Percentiles rank a stretch among this genome's conserved stretches.
Evolutionary conservation across 1,140 invertebrate genomes (phyloP).

Genomic region (Calephelis nemesis): DNA sequence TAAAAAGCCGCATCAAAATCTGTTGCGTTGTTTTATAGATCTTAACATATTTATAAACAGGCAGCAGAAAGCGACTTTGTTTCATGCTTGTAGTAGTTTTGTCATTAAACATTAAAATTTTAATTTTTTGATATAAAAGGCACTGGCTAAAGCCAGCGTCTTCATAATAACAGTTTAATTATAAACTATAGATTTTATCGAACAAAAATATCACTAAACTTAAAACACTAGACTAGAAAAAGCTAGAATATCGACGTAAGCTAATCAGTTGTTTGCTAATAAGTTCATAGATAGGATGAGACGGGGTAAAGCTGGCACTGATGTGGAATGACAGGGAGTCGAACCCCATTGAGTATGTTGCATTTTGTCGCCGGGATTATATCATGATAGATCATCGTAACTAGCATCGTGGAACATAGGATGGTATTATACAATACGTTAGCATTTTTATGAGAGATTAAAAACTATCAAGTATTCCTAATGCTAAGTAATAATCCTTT

Average conservation of each 20-base stretch:
- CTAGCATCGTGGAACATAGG: constrained; percentile 31
- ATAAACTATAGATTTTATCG: not conserved
- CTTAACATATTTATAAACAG: too few relatives aligned
- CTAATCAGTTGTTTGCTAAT: constrained; percentile 31
- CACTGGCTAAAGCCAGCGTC: too few relatives aligned
- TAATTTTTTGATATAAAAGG: too few relatives aligned
- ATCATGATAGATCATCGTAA: constrained; percentile 35
- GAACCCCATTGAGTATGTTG: not conserved
- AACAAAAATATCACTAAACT: not conserved
- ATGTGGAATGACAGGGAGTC: constrained; percentile 37
- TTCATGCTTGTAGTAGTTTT: too few relatives aligned
- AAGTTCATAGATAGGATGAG: constrained; percentile 38
- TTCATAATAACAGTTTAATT: too few relatives aligned
- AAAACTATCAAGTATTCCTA: too few relatives aligned
- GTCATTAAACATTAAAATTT: too few relatives aligned
- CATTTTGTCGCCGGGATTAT: constrained; percentile 47
- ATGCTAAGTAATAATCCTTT: too few relatives aligned
- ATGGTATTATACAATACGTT: constrained; percentile 28
- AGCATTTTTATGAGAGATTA: not conserved
- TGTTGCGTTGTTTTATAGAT: too few relatives aligned
- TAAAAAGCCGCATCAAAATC: too few relatives aligned
- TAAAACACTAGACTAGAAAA: not conserved
- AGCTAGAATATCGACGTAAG: not conserved
- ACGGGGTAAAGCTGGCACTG: constrained; percentile 34
- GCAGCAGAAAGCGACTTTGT: too few relatives aligned